Conservation (phyloP, 2,888 invertebrate genomes). For the Strigamia crassipes region DNA sequence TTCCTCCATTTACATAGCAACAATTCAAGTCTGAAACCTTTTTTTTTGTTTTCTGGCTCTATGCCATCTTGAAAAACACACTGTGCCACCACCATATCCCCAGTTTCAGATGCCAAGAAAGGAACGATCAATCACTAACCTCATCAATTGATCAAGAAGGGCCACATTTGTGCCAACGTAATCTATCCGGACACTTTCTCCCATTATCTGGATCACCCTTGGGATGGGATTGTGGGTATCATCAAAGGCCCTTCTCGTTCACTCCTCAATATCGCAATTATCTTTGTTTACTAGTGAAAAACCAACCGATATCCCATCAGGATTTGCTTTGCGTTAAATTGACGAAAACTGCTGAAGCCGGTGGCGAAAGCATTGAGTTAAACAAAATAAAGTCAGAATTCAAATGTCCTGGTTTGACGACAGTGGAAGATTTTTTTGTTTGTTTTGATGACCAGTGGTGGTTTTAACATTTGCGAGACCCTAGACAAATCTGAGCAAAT, state of each 20-base stretch:
- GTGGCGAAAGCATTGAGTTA: too few species aligned
- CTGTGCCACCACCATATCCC: neutral
- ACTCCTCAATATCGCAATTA: neutral
- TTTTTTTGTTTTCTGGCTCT: neutral
- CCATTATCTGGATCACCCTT: neutral
- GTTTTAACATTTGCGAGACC: too few species aligned
- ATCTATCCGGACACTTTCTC: conserved; percentile 22
- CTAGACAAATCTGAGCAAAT: too few species aligned
- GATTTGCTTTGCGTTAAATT: too few species aligned
- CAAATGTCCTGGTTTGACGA: too few species aligned
- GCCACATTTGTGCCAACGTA: conserved; percentile 30
- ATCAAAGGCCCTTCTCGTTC: neutral
- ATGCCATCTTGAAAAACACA: conserved; percentile 22
- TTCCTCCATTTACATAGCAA: conserved; percentile 2
- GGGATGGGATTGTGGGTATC: neutral
- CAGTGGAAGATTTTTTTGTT: too few species aligned
- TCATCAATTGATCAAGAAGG: conserved; percentile 18
- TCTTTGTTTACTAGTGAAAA: neutral
- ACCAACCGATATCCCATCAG: too few species aligned
- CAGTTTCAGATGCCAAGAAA: conserved; percentile 1
- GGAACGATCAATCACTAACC: conserved; percentile 25
- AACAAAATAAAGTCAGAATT: too few species aligned
- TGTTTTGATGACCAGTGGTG: too few species aligned
- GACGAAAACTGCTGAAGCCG: too few species aligned
- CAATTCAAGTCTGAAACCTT: neutral